phyloP scores from a whole-genome alignment of 2,888 invertebrate species.

The Harpalus rubripes region DNA sequence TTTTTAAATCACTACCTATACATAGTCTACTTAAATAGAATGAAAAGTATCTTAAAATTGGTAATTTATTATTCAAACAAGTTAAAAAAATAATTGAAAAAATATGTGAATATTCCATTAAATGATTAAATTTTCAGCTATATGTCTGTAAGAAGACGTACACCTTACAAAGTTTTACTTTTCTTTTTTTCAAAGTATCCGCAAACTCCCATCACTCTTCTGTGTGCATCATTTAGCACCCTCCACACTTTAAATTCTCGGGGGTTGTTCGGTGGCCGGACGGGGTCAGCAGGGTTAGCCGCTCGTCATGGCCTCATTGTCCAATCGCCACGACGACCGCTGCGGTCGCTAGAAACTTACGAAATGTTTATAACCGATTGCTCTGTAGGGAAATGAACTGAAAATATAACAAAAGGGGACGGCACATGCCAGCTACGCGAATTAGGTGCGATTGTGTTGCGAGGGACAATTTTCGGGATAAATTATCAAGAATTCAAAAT shows the following conservation, averaged over 20 bases:
- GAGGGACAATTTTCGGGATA: constrained; percentile 6
- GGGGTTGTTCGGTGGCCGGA: not conserved
- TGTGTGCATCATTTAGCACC: constrained; percentile 48
- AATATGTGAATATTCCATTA: no score
- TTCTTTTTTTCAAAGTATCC: constrained; percentile 15
- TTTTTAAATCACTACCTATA: no score
- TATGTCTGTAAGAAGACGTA: no score
- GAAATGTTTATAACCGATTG: constrained; percentile 58
- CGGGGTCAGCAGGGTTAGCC: constrained; percentile 19
- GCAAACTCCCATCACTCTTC: constrained; percentile 24
- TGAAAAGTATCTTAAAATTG: no score
- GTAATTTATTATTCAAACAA: no score
- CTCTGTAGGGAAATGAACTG: constrained; percentile 58
- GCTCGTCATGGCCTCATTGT: constrained; percentile 41
- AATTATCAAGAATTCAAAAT: constrained; percentile 21
- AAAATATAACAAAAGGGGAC: constrained; percentile 52
- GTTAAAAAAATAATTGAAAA: no score
- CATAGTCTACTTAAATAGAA: no score
- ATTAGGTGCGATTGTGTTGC: constrained; percentile 35
- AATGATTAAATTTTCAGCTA: no score
- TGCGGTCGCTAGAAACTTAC: constrained; percentile 7
- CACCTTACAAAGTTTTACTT: not conserved
- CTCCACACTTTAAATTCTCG: constrained; percentile 42
- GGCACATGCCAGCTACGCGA: not conserved
- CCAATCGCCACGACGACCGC: constrained; percentile 25